Evolutionary conservation across 2,888 invertebrate genomes (phyloP), one percentile per base, ranked within the genome.

Genomic region (Aporophyla nigra): DNA sequence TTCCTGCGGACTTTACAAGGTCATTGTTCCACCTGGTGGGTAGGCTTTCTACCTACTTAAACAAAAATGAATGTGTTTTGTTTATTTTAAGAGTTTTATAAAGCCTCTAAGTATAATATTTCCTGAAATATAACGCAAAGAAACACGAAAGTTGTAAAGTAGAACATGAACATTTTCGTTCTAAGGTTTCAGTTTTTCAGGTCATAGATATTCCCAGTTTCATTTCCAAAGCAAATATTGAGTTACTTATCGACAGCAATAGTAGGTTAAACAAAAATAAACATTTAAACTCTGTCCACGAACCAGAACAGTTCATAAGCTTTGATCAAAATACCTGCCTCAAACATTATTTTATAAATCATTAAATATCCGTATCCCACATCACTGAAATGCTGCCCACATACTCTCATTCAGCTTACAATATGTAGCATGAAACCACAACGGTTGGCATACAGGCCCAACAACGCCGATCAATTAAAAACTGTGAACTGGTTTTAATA

Each of bases 401-500:
- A 56, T 51, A 14, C 19, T 58, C 21, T 40, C n/a, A 53, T 58
- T 6, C 7, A 24, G 21, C 21, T 24, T 53, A 62, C 43, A 77
- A 51, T 58, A 40, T 5, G n/a, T n/a, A 24, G 6, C 0, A 54
- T 66, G 4, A 65, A 72, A 73, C 65, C 53, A 2, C 73, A 78
- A 14, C 53, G 21, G 21, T 27, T 24, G 1, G 14, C 33, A 71
- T 65, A 53, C 73, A 14, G 40, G 33, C 24, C 16, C 2, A 21
- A 14, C 19, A 65, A 56, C 51, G 7, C 72, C 72, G 6, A 54
- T 80, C 58, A 65, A 27, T 71, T 46, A 53, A 63, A 80, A 80
- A 24, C 24, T 14, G 33, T 51, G 24, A 80, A 58, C 63, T 27
- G 21, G 4, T 33, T 21, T 56, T 33, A 12, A 53, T 58, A 46